Percentiles rank a stretch among this genome's conserved stretches.
Evolutionary conservation across 2,888 invertebrate genomes (phyloP).

Genomic region (Allolobophora icterica): DNA sequence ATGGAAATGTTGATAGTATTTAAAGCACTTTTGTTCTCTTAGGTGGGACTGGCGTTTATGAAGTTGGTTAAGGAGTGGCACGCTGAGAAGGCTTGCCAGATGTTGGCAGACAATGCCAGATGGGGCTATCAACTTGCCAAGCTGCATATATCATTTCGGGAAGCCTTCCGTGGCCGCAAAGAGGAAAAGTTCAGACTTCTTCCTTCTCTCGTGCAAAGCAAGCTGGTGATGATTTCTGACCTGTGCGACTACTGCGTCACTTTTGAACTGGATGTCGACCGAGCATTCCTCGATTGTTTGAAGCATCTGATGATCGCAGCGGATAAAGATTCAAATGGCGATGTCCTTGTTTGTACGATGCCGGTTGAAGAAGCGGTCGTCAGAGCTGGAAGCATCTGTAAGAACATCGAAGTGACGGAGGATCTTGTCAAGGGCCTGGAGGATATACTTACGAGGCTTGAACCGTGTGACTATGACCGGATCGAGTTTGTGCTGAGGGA

Average conservation of each 20-base stretch:
- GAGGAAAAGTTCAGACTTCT: background rate
- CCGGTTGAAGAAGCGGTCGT: background rate
- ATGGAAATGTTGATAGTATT: background rate
- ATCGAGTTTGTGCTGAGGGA: constrained; percentile 53
- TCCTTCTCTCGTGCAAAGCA: background rate
- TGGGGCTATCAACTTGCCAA: constrained; percentile 33
- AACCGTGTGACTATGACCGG: constrained; percentile 58
- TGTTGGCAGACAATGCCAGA: background rate
- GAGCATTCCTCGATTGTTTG: background rate
- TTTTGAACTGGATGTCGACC: background rate
- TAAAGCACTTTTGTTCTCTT: background rate
- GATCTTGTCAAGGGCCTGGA: background rate
- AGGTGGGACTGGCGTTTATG: background rate
- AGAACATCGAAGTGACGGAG: background rate
- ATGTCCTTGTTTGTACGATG: background rate
- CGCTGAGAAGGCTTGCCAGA: background rate
- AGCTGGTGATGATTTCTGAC: background rate
- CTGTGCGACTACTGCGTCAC: background rate
- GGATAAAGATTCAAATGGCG: background rate
- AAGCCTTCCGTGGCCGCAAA: constrained; percentile 24
- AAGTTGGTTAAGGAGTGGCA: background rate
- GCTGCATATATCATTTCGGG: constrained; percentile 26
- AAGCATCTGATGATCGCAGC: background rate
- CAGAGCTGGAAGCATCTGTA: background rate
- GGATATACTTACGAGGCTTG: constrained; percentile 46